Evolutionary conservation across 2,888 invertebrate genomes (phyloP).

Genomic region (Tuta absoluta): DNA sequence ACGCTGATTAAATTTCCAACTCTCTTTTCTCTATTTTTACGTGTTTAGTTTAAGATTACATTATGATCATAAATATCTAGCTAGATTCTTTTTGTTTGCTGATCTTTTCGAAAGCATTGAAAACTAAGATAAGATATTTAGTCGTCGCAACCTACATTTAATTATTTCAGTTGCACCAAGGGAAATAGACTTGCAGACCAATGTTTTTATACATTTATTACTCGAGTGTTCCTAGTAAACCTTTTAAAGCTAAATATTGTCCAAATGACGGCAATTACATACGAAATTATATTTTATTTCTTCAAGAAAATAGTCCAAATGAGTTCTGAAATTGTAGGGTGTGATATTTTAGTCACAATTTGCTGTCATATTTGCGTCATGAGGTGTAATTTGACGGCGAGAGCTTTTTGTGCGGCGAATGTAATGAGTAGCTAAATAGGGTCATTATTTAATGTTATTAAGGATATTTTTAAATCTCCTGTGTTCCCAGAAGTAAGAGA

Average conservation of each 20-base stretch:
- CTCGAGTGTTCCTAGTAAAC: slow-evolving; percentile 8
- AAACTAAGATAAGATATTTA: too few relatives aligned
- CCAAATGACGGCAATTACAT: slow-evolving; percentile 20
- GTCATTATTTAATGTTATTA: slow-evolving; percentile 27
- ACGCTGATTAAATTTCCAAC: too few relatives aligned
- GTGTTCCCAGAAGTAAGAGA: slow-evolving; percentile 22
- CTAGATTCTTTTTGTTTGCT: too few relatives aligned
- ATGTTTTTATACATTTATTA: slow-evolving; percentile 16
- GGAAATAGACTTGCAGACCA: background rate
- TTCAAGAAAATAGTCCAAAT: slow-evolving; percentile 26
- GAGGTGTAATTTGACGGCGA: slow-evolving; percentile 23
- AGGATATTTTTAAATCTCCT: slow-evolving; percentile 27
- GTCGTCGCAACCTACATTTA: background rate
- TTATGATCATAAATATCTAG: too few relatives aligned
- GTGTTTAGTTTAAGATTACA: too few relatives aligned
- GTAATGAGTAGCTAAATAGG: slow-evolving; percentile 26
- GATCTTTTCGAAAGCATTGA: too few relatives aligned
- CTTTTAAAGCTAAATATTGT: slow-evolving; percentile 17
- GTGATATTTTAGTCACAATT: slow-evolving; percentile 27
- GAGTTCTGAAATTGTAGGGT: slow-evolving; percentile 22
- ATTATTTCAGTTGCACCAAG: background rate
- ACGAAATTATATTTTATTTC: slow-evolving; percentile 27
- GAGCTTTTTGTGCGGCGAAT: slow-evolving; percentile 22
- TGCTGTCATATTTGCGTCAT: slow-evolving; percentile 24
- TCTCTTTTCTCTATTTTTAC: too few relatives aligned